Percentiles rank a stretch among this genome's conserved stretches.
Evolutionary conservation across 2,113 vertebrate species (phyloP).

Genomic region (Amblyornis subalaris): DNA sequence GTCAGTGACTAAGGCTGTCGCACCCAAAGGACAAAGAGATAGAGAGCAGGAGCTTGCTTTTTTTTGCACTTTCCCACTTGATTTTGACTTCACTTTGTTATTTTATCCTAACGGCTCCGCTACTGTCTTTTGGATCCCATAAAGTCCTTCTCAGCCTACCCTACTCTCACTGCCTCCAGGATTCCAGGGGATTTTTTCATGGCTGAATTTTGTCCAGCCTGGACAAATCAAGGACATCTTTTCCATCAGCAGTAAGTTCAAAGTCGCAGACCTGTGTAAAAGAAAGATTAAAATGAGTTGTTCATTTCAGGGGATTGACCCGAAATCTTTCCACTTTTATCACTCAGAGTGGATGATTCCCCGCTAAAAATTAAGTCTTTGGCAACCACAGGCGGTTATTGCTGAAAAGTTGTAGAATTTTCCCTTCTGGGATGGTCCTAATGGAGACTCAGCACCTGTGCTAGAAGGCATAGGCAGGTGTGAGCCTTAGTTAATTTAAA

Average conservation of each 20-base stretch:
- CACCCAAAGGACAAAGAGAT: not conserved
- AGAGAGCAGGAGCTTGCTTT: not conserved
- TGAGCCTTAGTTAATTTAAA: not conserved
- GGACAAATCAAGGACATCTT: not conserved
- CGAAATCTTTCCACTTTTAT: not conserved
- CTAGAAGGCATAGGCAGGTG: not conserved
- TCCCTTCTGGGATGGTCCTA: not conserved
- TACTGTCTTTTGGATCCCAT: not conserved
- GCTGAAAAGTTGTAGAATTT: not conserved
- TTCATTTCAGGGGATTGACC: not conserved
- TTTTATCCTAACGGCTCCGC: not conserved
- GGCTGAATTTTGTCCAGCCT: not conserved
- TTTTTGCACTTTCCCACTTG: not conserved
- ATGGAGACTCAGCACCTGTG: not conserved
- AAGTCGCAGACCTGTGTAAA: not conserved
- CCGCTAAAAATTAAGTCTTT: not conserved
- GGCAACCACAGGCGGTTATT: not conserved
- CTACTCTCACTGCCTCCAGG: not conserved
- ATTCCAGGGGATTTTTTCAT: not conserved
- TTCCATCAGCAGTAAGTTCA: not conserved
- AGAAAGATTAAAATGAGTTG: not conserved
- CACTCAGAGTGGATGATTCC: not conserved
- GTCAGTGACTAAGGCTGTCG: not conserved
- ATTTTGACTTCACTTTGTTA: not conserved
- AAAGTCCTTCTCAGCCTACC: not conserved